Percentiles rank a stretch among this genome's conserved stretches.
These are phyloP conservation scores for Hypomecis atomaria DNA, from an alignment of 2,888 invertebrate genomes.

Conservation along the genomic window DNA sequence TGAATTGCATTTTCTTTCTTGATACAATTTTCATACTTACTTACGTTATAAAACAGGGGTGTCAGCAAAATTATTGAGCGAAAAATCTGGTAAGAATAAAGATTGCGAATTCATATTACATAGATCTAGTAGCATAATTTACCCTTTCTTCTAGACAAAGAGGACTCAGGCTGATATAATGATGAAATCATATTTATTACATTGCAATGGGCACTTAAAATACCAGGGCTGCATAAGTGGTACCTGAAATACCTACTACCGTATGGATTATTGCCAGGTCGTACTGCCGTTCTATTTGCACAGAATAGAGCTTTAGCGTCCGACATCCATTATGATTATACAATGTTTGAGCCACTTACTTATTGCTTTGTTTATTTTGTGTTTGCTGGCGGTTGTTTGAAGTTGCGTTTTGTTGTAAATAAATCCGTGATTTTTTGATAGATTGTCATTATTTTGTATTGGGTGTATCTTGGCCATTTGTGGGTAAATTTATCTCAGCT, in stretches of 20 bases:
- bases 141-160: neutral
- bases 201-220: constrained; percentile 1
- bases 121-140: too few species aligned
- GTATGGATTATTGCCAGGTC: constrained; percentile 17
- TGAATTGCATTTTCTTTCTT: too few species aligned
- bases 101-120: too few species aligned
- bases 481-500: too few species aligned
- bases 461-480: too few species aligned
- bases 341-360: constrained; percentile 2
- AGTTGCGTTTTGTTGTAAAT: neutral
- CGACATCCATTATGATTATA: constrained; percentile 6
- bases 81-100: too few species aligned
- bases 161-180: neutral
- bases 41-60: too few species aligned
- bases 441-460: too few species aligned
- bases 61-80: too few species aligned
- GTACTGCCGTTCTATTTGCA: constrained; percentile 15
- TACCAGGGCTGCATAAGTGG: constrained; percentile 4
- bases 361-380: constrained; percentile 5
- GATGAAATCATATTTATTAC: neutral
- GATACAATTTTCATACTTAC: too few species aligned
- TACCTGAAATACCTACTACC: constrained; percentile 8
- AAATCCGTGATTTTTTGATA: neutral
- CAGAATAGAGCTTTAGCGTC: neutral
- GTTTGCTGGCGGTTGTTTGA: neutral